Conservation (phyloP, 2,888 invertebrate species). For the Ischnus inquisitorius region DNA sequence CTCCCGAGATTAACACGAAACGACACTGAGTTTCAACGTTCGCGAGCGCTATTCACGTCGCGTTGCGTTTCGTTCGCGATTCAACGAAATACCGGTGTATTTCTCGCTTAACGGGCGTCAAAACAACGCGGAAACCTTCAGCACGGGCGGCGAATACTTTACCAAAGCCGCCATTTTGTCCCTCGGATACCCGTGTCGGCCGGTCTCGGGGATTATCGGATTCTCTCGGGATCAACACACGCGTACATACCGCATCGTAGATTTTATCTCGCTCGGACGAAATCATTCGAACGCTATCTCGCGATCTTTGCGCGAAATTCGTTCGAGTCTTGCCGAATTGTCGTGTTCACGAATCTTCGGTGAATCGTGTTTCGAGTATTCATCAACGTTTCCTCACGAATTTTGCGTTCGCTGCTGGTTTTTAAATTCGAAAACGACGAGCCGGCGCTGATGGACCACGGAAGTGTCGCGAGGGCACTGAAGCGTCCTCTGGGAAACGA, state of each 20-base stretch:
- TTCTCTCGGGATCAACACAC: constrained; percentile 34
- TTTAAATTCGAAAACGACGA: constrained; percentile 25
- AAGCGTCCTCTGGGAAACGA: constrained; percentile 8
- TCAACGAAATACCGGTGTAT: constrained; percentile 13
- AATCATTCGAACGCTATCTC: neutral
- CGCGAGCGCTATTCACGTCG: neutral
- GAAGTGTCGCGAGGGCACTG: constrained; percentile 5
- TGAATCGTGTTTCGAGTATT: neutral
- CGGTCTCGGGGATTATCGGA: constrained; percentile 64
- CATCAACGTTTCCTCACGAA: neutral
- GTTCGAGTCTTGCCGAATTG: neutral
- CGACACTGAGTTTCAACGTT: neutral
- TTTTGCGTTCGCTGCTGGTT: neutral
- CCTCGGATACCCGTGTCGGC: constrained; percentile 72
- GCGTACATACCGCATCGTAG: neutral
- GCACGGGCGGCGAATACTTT: constrained; percentile 81
- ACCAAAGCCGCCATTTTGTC: constrained; percentile 83
- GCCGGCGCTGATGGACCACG: constrained; percentile 33
- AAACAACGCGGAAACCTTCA: constrained; percentile 74
- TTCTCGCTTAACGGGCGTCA: constrained; percentile 67
- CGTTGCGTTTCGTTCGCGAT: constrained; percentile 11
- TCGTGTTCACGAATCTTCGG: neutral
- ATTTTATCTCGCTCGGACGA: constrained; percentile 2
- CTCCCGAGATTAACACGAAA: neutral
- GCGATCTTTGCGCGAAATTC: neutral